Evolutionary conservation across 2,113 vertebrate genomes (phyloP).

Genomic region (Poeciliopsis occidentalis): DNA sequence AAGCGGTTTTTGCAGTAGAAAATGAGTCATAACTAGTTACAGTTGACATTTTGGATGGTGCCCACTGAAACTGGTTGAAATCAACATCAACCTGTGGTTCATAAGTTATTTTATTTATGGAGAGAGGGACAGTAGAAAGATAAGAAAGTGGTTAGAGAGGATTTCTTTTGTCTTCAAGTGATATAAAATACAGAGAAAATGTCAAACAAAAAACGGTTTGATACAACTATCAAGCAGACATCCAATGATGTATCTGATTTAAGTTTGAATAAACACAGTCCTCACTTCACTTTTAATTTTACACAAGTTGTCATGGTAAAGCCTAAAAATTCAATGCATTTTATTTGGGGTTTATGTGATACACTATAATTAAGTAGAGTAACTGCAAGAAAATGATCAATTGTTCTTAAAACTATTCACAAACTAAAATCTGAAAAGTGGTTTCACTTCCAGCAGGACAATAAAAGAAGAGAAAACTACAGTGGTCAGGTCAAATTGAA

Average conservation of each 20-base stretch:
- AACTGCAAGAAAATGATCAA: not conserved
- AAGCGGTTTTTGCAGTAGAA: conserved; percentile 58
- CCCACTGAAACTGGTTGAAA: conserved; percentile 82
- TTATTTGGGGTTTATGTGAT: not conserved
- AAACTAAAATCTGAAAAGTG: not conserved
- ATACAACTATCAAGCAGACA: not conserved
- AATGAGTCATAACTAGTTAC: conserved; percentile 68
- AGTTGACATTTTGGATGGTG: conserved; percentile 72
- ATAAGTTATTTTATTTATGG: conserved; percentile 15
- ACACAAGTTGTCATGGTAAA: not conserved
- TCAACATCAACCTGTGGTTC: conserved; percentile 82
- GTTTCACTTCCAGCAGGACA: too few species aligned
- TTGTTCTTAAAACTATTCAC: not conserved
- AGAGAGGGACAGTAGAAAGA: conserved; percentile 54
- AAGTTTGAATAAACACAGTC: conserved; percentile 22
- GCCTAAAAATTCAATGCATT: not conserved
- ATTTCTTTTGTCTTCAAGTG: not conserved
- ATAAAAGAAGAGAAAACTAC: too few species aligned
- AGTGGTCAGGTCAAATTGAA: not conserved
- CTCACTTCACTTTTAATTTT: not conserved
- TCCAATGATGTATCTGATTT: conserved; percentile 3
- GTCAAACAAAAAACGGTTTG: not conserved
- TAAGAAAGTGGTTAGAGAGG: conserved; percentile 19
- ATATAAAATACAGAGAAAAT: conserved; percentile 8
- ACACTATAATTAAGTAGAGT: not conserved